These are phyloP conservation scores for Ahaetulla prasina DNA, from an alignment of 2,113 vertebrate species.

Conservation along the genomic window DNA sequence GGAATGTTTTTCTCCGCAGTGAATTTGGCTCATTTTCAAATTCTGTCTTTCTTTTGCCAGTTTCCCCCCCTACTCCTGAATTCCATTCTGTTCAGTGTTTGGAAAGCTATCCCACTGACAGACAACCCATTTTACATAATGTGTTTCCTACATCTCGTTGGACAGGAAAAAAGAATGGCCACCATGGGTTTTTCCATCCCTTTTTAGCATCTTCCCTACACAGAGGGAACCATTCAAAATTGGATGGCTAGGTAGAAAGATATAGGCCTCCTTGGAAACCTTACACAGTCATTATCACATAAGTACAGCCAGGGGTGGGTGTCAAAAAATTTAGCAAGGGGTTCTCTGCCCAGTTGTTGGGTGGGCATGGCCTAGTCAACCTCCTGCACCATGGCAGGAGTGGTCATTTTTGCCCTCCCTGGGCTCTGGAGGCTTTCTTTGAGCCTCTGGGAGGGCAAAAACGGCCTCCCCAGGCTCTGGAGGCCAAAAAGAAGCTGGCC, in stretches of 20 bases:
- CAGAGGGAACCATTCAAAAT: neutral
- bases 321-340: too few species aligned
- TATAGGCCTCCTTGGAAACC: neutral
- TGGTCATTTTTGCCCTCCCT: too few species aligned
- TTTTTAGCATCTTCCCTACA: neutral
- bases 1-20: neutral
- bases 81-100: neutral
- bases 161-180: neutral
- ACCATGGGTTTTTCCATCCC: neutral
- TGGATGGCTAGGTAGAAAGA: neutral
- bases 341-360: too few species aligned
- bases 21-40: neutral
- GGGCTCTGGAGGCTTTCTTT: too few species aligned
- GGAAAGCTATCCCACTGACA: neutral
- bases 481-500: too few species aligned
- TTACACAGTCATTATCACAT: neutral
- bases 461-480: too few species aligned
- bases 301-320: neutral
- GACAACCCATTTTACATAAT: neutral
- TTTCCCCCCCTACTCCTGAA: neutral
- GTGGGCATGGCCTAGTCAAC: too few species aligned
- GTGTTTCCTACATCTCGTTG: neutral
- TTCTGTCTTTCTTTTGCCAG: neutral
- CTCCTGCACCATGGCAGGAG: too few species aligned
- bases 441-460: too few species aligned